phyloP scores from a whole-genome alignment of 2,797 vertebrate genomes.

The Merluccius polli region DNA sequence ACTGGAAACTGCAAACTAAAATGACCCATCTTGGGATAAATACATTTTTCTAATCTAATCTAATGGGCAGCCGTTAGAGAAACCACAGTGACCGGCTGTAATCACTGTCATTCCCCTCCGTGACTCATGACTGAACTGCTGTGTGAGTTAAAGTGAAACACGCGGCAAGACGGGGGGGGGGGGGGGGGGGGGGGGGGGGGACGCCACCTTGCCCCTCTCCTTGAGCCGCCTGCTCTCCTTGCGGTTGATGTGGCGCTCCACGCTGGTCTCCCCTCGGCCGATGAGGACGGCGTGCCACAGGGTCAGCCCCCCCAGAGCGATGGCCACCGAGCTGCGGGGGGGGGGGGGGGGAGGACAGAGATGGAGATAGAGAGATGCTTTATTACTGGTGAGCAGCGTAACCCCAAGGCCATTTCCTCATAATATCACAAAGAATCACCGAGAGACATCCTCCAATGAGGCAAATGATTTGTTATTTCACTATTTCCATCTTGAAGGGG shows the following conservation, averaged over 20 bases:
- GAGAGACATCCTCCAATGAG: too few species aligned
- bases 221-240: slow-evolving; percentile 83
- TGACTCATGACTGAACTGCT: too few species aligned
- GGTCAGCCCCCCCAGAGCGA: slow-evolving; percentile 89
- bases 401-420: neutral
- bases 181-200: too few species aligned
- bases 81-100: neutral
- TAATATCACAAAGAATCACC: too few species aligned
- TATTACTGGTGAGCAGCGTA: neutral
- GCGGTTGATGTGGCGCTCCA: slow-evolving; percentile 93
- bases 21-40: too few species aligned
- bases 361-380: too few species aligned
- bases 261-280: slow-evolving; percentile 90
- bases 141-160: too few species aligned
- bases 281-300: slow-evolving; percentile 90
- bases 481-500: neutral
- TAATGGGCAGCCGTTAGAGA: neutral
- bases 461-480: neutral
- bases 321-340: slow-evolving; percentile 81
- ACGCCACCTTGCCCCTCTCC: slow-evolving; percentile 80
- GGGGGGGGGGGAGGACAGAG: too few species aligned
- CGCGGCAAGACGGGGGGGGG: too few species aligned
- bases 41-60: too few species aligned
- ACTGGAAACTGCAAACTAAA: too few species aligned
- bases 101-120: too few species aligned